phyloP scores from a whole-genome alignment of 2,797 vertebrate species.

The Xenops minutus region DNA sequence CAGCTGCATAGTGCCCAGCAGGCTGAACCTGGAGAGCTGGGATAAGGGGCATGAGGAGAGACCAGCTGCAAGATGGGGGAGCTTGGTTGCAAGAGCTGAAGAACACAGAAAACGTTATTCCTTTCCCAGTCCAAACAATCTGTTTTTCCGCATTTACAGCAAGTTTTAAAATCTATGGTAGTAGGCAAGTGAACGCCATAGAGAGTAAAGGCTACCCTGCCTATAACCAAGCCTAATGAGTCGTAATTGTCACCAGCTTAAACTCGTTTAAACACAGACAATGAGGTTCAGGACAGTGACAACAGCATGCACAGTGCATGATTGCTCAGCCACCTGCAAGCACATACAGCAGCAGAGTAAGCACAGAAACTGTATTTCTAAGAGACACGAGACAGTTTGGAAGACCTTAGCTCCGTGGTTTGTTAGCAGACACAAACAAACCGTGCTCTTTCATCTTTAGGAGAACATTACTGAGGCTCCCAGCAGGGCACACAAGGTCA shows the following conservation, averaged over 20 bases:
- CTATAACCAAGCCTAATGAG: fast-evolving
- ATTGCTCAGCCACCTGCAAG: not conserved
- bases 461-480: not conserved
- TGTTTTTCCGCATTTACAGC: not conserved
- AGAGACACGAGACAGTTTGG: not conserved
- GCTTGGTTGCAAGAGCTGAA: not conserved
- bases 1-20: fast-evolving
- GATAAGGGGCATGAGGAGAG: not conserved
- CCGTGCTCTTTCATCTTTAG: not conserved
- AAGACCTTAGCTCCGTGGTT: not conserved
- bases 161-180: not conserved
- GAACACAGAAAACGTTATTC: not conserved
- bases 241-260: not conserved
- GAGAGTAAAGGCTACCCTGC: not conserved
- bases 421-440: not conserved
- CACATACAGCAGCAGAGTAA: fast-evolving
- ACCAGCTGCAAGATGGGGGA: fast-evolving
- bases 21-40: fast-evolving
- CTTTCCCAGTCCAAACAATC: not conserved
- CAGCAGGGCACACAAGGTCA: fast-evolving
- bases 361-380: not conserved
- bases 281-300: not conserved
- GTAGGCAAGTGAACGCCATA: not conserved
- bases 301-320: fast-evolving
- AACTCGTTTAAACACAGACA: not conserved